Evolutionary conservation across 2,797 vertebrate species (phyloP), one percentile per base, ranked within the genome.

Genomic region (Enteromius radiatus): DNA sequence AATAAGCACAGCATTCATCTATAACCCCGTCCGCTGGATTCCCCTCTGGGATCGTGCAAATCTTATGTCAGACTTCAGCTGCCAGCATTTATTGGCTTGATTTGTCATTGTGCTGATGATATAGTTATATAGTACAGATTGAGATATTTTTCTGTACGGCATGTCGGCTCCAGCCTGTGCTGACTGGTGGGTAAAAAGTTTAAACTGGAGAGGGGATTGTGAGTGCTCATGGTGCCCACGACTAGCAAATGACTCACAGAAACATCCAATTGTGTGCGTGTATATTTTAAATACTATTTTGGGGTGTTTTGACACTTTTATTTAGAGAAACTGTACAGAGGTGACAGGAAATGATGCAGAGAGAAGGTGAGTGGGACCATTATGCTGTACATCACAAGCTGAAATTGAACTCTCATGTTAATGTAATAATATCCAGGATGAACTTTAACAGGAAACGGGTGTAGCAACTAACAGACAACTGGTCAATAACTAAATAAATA

Each of bases 91-190:
- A 75, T 82, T 56, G 76, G 84, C 56, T 81, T 70, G 71, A 81
- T 78, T 21, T 52, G 75, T 52, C 61, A 71, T 56, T 69, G 64
- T 68, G 67, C 38, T 28, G 49, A 38, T 80, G 79, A 54, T 67
- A 31, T 3, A 52, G 64, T n/a, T 63, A 59, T 63, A 59, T n/a
- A 67, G 73, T 17, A 68, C 26, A 52, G 52, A 78, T 76, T 76
- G 73, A 84, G 78, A 82, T 85, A 80, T 87, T 81, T 81, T 76
- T 69, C 85, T 52, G 41, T 76, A 76, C 31, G 76, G 76, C 67
- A 63, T 80, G 86, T 87, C n/a, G 80, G 84, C 82, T 73, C 49
- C 73, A 81, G 83, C 64, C n/a, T 86, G 76, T 84, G 28, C n/a
- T 54, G 49, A 73, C 28, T 56, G 10, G 73, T 33, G 33, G 33